phyloP scores from a whole-genome alignment of 1,140 invertebrate species.

The Drosophila obscura region DNA sequence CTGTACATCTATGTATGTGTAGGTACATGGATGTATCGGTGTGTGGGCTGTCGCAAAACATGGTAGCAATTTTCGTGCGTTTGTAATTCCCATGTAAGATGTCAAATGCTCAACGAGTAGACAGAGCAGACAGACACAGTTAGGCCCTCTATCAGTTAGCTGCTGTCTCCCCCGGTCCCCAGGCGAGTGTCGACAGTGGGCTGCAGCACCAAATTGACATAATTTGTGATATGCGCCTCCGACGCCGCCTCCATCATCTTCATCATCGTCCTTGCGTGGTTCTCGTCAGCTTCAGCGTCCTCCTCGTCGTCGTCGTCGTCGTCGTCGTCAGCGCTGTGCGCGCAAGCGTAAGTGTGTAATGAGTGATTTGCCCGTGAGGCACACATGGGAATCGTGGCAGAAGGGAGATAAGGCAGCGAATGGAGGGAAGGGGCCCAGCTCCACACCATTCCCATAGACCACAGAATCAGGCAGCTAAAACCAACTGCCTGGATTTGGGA shows the following conservation, averaged over 20 bases:
- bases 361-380: slow-evolving; percentile 78
- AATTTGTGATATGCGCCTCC: slow-evolving; percentile 71
- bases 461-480: slow-evolving; percentile 59
- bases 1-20: slow-evolving; percentile 15
- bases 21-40: slow-evolving; percentile 29
- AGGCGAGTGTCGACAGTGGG: slow-evolving; percentile 27
- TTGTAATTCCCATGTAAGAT: slow-evolving; percentile 83
- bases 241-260: slow-evolving; percentile 24
- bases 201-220: slow-evolving; percentile 75
- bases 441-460: slow-evolving; percentile 21
- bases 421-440: background rate
- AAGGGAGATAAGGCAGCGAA: background rate
- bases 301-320: slow-evolving; percentile 10
- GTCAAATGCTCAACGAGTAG: slow-evolving; percentile 70
- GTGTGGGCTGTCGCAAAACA: slow-evolving; percentile 67
- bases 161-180: slow-evolving; percentile 29
- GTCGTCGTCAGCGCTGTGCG: slow-evolving; percentile 33
- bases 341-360: slow-evolving; percentile 78
- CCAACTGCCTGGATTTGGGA: slow-evolving; percentile 70
- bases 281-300: slow-evolving; percentile 34
- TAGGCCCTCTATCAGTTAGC: slow-evolving; percentile 48
- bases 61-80: slow-evolving; percentile 79
- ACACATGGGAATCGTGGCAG: slow-evolving; percentile 44
- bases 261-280: slow-evolving; percentile 24
- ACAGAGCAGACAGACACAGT: slow-evolving; percentile 30